Conservation (phyloP, 2,888 invertebrate species). For the Apoderus coryli region DNA sequence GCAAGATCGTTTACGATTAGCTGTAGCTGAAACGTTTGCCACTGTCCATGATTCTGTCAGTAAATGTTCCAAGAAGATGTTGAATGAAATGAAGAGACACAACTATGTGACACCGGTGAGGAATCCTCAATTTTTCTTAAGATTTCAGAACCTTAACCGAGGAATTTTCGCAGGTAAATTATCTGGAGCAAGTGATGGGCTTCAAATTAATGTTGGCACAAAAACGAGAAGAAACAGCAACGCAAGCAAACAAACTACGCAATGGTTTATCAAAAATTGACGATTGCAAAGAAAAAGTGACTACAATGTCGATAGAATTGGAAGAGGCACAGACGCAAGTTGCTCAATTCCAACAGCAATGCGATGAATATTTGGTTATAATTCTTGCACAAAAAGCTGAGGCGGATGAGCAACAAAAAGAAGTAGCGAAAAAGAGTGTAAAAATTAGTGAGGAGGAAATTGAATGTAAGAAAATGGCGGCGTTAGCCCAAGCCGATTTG, state of each 20-base stretch:
- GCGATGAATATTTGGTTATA: constrained; percentile 71
- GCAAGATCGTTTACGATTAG: constrained; percentile 45
- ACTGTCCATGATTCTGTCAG: constrained; percentile 73
- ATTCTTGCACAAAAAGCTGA: constrained; percentile 69
- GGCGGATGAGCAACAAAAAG: constrained; percentile 68
- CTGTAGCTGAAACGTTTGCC: constrained; percentile 62
- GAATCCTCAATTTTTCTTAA: constrained; percentile 70
- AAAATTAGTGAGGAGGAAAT: constrained; percentile 68
- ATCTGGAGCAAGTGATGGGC: too few relatives aligned
- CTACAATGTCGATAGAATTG: constrained; percentile 70
- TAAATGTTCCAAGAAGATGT: constrained; percentile 56
- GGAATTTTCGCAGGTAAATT: too few relatives aligned
- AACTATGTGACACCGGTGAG: constrained; percentile 85
- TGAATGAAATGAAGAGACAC: constrained; percentile 58
- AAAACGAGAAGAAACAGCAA: constrained; percentile 56
- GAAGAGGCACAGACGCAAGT: constrained; percentile 64
- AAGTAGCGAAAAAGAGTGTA: constrained; percentile 51
- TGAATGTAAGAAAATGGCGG: constrained; percentile 68
- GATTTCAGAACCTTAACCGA: constrained; percentile 61
- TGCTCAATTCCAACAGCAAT: constrained; percentile 63
- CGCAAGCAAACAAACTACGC: constrained; percentile 62
- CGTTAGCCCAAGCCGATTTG: constrained; percentile 68
- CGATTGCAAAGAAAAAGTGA: constrained; percentile 69
- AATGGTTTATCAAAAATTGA: constrained; percentile 78
- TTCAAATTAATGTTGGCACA: constrained; percentile 46